Conservation (phyloP, 2,113 vertebrate species). For the Scartelaos histophorus region DNA sequence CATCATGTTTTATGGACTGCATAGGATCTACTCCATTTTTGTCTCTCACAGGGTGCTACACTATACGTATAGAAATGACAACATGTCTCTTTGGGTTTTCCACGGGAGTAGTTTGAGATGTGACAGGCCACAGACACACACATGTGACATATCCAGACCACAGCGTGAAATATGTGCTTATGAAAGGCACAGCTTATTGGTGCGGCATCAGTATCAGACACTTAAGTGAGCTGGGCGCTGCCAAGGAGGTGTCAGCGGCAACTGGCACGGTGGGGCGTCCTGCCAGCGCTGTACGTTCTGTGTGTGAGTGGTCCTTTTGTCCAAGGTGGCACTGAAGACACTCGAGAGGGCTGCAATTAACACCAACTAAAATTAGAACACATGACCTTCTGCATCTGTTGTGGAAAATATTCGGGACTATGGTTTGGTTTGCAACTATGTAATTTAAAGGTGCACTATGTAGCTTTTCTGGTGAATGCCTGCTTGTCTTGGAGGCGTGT, state of each 20-base stretch:
- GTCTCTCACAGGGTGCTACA: slow-evolving; percentile 5
- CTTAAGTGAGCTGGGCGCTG: slow-evolving; percentile 44
- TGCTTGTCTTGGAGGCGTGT: too few relatives aligned
- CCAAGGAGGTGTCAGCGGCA: slow-evolving; percentile 68
- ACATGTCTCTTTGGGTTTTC: slow-evolving; percentile 13
- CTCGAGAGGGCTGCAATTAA: slow-evolving; percentile 70
- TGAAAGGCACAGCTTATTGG: slow-evolving; percentile 29
- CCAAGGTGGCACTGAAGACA: slow-evolving; percentile 64
- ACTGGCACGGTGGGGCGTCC: slow-evolving; percentile 50
- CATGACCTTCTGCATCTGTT: slow-evolving; percentile 43
- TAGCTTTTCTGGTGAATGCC: too few relatives aligned
- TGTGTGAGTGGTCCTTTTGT: slow-evolving; percentile 64
- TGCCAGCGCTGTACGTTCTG: slow-evolving; percentile 51
- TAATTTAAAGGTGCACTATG: too few relatives aligned
- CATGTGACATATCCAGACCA: slow-evolving; percentile 12
- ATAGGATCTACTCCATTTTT: slow-evolving; percentile 38
- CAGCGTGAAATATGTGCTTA: slow-evolving; percentile 19
- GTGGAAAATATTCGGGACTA: slow-evolving; percentile 6
- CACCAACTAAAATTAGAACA: slow-evolving; percentile 70
- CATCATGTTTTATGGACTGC: slow-evolving; percentile 44
- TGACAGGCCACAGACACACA: background rate
- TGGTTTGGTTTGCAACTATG: background rate
- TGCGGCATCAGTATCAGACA: slow-evolving; percentile 30
- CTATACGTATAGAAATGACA: slow-evolving; percentile 41
- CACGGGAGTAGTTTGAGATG: slow-evolving; percentile 25